Base-by-base conservation (phyloP, 1,140 invertebrate genomes). In the Drosophila sturtevanti region DNA sequence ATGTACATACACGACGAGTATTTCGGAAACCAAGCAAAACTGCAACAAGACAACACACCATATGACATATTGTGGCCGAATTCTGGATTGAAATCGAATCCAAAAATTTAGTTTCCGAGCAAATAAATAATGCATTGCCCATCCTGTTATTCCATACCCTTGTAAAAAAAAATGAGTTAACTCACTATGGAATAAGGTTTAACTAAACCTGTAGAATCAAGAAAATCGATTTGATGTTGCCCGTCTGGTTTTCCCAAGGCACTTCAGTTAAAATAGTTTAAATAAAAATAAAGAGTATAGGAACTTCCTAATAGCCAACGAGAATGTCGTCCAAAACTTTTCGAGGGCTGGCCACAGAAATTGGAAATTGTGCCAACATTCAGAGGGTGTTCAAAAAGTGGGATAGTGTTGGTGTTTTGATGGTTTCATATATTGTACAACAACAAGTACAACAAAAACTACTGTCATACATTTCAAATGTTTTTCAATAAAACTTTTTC, bases 401-500 rank as follows among this genome's bases (percentile, higher is more conserved):
- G 10, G 14, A 7, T 14, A 14, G 41, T 14, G 18, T 21, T 16
- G 18, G 34, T 35, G 34, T 10, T 2, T 34, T 34, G 31, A 10
- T 6, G 31, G 31, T 18, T 11, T 48, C 9, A 4, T 48, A 21
- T 18, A 48, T 31, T 4, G 5, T 21, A 48, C 62, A 56, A 48
- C 44, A 74, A 65, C 60, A 54, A 63, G 41, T 21, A 58, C 68
- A 72, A 61, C 61, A 72, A 78, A 66, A 78, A 41, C 69, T 62
- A 74, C 56, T 76, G 68, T 59, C 62, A 72, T 79, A 86, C 82
- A 86, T 86, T 87, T 89, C 72, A 87, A 86, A 86, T 86, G 82
- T 82, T 86, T 86, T 86, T 82, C 82, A 86, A 86, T 86, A 86
- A 86, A 86, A 86, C 63, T 86, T 86, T 77, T 77, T 70, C 79